These are phyloP conservation scores for Coenobita brevimanus DNA, from an alignment of 1,140 invertebrate genomes.

Conservation along the genomic window DNA sequence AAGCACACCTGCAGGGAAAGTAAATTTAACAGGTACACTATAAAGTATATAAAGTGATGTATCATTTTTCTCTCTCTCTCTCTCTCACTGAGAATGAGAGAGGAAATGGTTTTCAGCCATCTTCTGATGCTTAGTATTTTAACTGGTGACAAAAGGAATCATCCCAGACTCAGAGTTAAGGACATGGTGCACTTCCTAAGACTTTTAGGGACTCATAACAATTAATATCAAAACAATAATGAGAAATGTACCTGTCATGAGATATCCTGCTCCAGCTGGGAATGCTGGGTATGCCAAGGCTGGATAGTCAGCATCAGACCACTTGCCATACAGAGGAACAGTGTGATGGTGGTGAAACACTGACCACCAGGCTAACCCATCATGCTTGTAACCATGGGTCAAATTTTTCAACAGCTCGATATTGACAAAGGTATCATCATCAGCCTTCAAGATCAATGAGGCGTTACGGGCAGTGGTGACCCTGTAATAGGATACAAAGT, in stretches of 20 bases:
- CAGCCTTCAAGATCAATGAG: conserved; percentile 40
- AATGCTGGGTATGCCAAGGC: conserved; percentile 44
- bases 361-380: conserved; percentile 31
- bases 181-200: too few species aligned
- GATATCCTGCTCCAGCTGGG: conserved; percentile 50
- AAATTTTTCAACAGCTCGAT: neutral
- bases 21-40: neutral
- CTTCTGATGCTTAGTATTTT: too few species aligned
- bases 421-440: conserved; percentile 60
- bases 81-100: neutral
- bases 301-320: conserved; percentile 39
- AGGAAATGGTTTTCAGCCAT: neutral
- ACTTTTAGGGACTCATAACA: too few species aligned
- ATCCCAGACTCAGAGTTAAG: too few species aligned
- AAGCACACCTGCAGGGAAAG: conserved; percentile 24
- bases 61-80: neutral
- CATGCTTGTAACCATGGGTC: neutral
- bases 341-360: conserved; percentile 35
- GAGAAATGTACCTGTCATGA: conserved; percentile 61
- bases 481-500: conserved; percentile 21
- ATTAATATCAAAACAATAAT: too few species aligned
- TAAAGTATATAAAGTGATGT: neutral
- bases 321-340: conserved; percentile 51
- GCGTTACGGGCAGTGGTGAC: conserved; percentile 5
- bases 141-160: too few species aligned